Percentiles rank a stretch among this genome's conserved stretches.
Conservation (phyloP, 2,888 invertebrate genomes). For the Amphipoea lucens region DNA sequence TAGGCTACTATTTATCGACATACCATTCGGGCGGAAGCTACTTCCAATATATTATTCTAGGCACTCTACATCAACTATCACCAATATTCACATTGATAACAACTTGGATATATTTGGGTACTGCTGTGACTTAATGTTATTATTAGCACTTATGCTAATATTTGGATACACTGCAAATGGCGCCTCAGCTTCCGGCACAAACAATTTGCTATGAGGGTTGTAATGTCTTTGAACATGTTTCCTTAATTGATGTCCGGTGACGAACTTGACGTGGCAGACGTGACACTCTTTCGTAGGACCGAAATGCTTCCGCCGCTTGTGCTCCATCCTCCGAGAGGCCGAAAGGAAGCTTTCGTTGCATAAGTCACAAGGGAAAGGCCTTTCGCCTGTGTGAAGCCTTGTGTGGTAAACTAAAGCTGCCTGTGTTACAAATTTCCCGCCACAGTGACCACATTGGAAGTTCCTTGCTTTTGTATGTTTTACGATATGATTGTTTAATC, state of each 20-base stretch:
- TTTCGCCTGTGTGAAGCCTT: constrained; percentile 84
- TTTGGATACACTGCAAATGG: constrained; percentile 39
- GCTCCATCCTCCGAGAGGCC: constrained; percentile 82
- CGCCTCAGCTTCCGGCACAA: constrained; percentile 63
- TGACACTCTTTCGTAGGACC: constrained; percentile 81
- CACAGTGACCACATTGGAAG: constrained; percentile 81
- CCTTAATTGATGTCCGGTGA: constrained; percentile 73
- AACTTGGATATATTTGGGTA: constrained; percentile 61
- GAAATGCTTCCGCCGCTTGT: constrained; percentile 80
- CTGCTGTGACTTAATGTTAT: constrained; percentile 53
- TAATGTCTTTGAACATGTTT: constrained; percentile 81
- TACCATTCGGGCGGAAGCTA: not conserved
- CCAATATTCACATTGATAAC: constrained; percentile 47
- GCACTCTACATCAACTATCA: not conserved
- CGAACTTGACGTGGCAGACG: constrained; percentile 80
- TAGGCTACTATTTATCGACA: not conserved
- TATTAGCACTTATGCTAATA: constrained; percentile 35
- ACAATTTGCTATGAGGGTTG: constrained; percentile 83
- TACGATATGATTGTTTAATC: constrained; percentile 80
- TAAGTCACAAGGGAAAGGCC: constrained; percentile 82
- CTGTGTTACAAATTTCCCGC: constrained; percentile 81
- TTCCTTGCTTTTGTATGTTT: constrained; percentile 84
- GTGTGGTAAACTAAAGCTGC: constrained; percentile 82
- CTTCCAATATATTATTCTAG: not conserved
- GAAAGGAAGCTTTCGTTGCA: constrained; percentile 84